Evolutionary conservation across 2,113 vertebrate genomes (phyloP), one percentile per base, ranked within the genome.

Genomic region (Silurus glanis): DNA sequence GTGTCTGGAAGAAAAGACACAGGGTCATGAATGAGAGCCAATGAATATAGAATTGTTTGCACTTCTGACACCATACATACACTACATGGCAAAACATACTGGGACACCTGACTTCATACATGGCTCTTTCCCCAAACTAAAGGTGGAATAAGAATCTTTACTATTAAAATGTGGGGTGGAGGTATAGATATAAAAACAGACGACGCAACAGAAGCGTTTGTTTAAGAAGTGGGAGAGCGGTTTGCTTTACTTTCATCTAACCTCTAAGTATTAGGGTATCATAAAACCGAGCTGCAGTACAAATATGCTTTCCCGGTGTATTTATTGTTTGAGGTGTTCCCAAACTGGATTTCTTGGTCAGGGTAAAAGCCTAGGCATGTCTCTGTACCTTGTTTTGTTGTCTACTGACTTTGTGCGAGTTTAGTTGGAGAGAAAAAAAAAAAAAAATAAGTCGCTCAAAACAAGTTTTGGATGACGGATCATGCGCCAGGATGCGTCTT

Each of bases 351-450:
- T 23, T 75, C 72, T 6, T 13, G 19, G 47, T 23, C 0, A 51
- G 23, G 74, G 23, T n/a, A 79, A 58, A 79, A 4, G 76, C 19
- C 55, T 58, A 79, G 76, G 76, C 76, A 19, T 79, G 76, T 58
- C 37, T 58, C 75, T 9, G 25, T 8, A 28, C 17, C 7, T 56
- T 28, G 51, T 28, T 58, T 12, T 21, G n/a, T 55, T 9, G 51
- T 78, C 51, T 51, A 3, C 9, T 76, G 74, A 53, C 3, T 21
- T 53, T 23, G 25, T 23, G 19, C 45, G 53, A 28, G 51, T 56
- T 28, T 51, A 9, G 28, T 56, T 7, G 3, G 51, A 28, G n/a
- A n/a, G n/a, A n/a, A n/a, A n/a, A 3, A 37, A 37, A 37, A 37
- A 37, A 37, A 37, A 79, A 56, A 79, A 19, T 25, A 28, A 53